These are phyloP conservation scores for Dromaius novaehollandiae DNA, from an alignment of 2,113 vertebrate species.

Conservation along the genomic window DNA sequence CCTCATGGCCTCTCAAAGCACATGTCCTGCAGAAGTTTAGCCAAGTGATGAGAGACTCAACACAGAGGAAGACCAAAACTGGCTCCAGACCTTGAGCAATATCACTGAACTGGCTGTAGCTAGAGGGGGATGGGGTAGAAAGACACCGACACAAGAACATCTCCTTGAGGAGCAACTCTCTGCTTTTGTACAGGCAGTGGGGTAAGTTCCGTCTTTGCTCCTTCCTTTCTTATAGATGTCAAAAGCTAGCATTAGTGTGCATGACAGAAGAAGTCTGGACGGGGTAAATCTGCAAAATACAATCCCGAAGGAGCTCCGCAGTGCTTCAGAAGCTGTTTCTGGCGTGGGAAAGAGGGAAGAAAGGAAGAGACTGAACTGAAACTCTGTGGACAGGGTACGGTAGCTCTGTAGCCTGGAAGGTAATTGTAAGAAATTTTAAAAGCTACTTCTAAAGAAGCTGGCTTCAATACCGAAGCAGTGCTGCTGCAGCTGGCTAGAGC, in stretches of 20 bases:
- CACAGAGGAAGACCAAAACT: neutral
- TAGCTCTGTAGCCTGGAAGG: neutral
- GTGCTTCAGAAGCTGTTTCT: neutral
- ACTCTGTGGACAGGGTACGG: neutral
- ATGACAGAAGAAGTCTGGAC: neutral
- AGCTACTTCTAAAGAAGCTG: neutral
- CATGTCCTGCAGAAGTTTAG: neutral
- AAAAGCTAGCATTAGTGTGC: neutral
- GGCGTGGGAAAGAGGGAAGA: neutral
- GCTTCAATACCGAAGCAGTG: neutral
- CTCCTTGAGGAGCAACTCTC: neutral
- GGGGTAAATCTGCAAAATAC: neutral
- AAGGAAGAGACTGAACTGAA: neutral
- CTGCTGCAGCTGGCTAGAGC: neutral
- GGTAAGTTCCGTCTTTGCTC: accelerated
- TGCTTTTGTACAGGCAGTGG: neutral
- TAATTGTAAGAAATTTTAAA: neutral
- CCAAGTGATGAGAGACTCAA: neutral
- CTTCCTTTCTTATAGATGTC: neutral
- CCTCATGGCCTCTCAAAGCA: neutral
- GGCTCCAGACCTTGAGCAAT: neutral
- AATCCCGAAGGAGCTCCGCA: neutral
- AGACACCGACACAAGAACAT: neutral
- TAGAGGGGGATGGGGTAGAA: neutral
- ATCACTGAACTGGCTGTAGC: neutral